Percentiles rank a stretch among this genome's conserved stretches.
Evolutionary conservation across 2,888 invertebrate genomes (phyloP).

Genomic region (Smittia sp.): DNA sequence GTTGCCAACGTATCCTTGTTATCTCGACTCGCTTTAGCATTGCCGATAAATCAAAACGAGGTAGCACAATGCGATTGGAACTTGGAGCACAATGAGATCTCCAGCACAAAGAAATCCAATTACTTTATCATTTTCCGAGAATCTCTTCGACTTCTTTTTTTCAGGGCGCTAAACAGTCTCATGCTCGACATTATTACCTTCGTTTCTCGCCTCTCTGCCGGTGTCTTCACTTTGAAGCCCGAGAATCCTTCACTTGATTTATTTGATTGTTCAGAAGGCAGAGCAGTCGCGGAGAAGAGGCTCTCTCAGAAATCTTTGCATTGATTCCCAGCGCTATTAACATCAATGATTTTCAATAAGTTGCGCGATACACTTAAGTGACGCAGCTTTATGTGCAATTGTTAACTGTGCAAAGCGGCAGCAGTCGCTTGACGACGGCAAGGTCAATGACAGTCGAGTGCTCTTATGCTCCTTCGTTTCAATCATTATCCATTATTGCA

Average conservation of each 20-base stretch:
- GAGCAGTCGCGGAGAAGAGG: no score
- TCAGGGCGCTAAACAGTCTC: constrained; percentile 37
- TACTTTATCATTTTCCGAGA: constrained; percentile 25
- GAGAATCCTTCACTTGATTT: constrained; percentile 33
- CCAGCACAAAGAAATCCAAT: constrained; percentile 26
- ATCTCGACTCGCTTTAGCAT: not conserved
- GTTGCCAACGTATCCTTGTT: not conserved
- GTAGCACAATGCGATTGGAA: not conserved
- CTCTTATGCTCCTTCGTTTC: constrained; percentile 21
- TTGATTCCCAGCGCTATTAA: constrained; percentile 36
- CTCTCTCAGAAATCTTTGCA: not conserved
- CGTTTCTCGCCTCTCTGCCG: not conserved
- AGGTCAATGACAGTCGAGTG: constrained; percentile 15
- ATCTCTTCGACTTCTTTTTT: constrained; percentile 4
- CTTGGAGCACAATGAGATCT: not conserved
- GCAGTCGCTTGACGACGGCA: not conserved
- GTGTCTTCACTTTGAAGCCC: not conserved
- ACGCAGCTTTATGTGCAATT: constrained; percentile 39
- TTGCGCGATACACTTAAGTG: constrained; percentile 21
- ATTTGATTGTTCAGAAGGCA: constrained; percentile 7
- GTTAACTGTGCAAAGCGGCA: constrained; percentile 3
- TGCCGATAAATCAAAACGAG: not conserved
- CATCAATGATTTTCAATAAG: constrained; percentile 40
- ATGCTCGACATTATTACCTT: not conserved
- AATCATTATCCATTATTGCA: constrained; percentile 39